Conservation (phyloP, 2,113 vertebrate species). For the Cephalopholis sonnerati region DNA sequence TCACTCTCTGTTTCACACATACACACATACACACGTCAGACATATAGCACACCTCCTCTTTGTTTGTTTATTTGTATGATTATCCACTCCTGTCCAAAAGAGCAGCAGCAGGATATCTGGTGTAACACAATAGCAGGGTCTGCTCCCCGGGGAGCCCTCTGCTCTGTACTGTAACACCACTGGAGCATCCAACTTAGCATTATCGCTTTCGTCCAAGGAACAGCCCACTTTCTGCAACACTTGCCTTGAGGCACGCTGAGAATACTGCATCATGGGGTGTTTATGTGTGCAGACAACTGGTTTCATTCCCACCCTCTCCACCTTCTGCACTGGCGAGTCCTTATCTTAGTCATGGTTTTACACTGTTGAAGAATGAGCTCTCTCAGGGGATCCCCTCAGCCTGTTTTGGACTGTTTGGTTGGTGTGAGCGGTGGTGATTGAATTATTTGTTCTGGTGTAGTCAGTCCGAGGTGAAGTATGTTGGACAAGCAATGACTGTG, state of each 20-base stretch:
- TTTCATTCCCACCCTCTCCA: constrained; percentile 50
- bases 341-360: constrained; percentile 72
- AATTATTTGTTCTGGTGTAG: constrained; percentile 68
- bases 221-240: constrained; percentile 27
- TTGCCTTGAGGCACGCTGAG: constrained; percentile 33
- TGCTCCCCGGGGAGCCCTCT: constrained; percentile 58
- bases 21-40: constrained; percentile 45
- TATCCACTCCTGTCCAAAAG: constrained; percentile 73
- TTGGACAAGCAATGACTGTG: constrained; percentile 53
- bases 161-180: constrained; percentile 39
- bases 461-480: constrained; percentile 47
- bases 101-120: constrained; percentile 81
- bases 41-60: constrained; percentile 63
- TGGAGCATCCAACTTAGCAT: constrained; percentile 55
- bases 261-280: constrained; percentile 34
- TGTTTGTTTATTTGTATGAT: constrained; percentile 81
- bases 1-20: constrained; percentile 43
- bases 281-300: constrained; percentile 48
- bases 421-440: constrained; percentile 57
- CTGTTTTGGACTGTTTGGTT: constrained; percentile 50
- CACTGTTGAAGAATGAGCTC: constrained; percentile 57
- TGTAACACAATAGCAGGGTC: constrained; percentile 80
- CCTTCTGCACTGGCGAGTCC: constrained; percentile 45
- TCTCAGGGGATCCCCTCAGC: constrained; percentile 61
- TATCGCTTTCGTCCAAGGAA: constrained; percentile 40